phyloP scores from a whole-genome alignment of 2,797 vertebrate species.

The Enteromius trimaculatus region DNA sequence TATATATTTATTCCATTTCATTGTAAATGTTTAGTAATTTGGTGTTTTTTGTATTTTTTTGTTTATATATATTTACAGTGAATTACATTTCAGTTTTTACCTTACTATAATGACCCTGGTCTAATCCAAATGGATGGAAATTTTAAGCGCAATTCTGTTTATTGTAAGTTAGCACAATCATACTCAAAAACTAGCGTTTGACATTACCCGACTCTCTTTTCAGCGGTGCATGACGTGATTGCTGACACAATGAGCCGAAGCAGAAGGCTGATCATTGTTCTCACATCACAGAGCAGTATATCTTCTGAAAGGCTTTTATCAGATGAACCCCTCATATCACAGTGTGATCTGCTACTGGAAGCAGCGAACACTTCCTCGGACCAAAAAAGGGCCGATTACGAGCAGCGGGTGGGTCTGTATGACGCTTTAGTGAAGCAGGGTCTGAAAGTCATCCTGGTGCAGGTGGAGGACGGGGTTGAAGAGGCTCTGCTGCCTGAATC shows the following conservation, averaged over 20 bases:
- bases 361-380: background rate
- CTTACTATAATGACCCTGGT: too few species aligned
- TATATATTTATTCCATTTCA: too few species aligned
- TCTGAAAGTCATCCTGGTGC: slow-evolving; percentile 85
- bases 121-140: background rate
- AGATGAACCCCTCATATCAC: background rate
- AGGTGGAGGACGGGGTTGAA: slow-evolving; percentile 84
- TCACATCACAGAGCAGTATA: slow-evolving; percentile 53
- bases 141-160: background rate
- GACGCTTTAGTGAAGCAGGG: slow-evolving; percentile 81
- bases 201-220: background rate
- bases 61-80: too few species aligned
- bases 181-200: background rate
- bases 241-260: slow-evolving; percentile 61
- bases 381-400: slow-evolving; percentile 68
- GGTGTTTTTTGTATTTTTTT: too few species aligned
- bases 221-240: slow-evolving; percentile 69
- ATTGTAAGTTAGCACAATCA: background rate
- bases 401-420: slow-evolving; percentile 86
- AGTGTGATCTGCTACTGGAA: background rate
- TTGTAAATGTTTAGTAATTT: too few species aligned
- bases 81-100: too few species aligned
- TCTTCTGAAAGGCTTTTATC: background rate
- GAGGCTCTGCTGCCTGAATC: slow-evolving; percentile 86
- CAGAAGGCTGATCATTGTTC: slow-evolving; percentile 72